Conservation (phyloP, 2,888 invertebrate species). For the Heliconius hortense region DNA sequence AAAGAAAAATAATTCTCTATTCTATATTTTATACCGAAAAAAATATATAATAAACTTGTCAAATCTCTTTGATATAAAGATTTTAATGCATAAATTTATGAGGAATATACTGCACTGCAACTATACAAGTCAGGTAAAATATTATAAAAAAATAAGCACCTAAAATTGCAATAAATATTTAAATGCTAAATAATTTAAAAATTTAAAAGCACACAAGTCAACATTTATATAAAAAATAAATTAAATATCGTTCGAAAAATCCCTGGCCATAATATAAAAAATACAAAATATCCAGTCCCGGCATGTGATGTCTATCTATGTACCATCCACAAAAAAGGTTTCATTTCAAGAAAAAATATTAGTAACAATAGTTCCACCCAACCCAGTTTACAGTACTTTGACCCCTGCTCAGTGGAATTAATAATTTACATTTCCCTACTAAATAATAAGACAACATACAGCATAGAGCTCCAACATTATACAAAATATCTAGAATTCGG, state of each 20-base stretch:
- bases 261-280: conserved; percentile 3
- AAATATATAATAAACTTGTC: background rate
- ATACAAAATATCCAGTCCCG: conserved; percentile 5
- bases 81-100: background rate
- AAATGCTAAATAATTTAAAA: conserved; percentile 31
- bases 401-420: too few species aligned
- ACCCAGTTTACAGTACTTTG: too few species aligned
- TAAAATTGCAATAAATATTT: conserved; percentile 44
- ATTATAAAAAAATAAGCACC: conserved; percentile 60
- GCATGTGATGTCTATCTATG: background rate
- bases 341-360: background rate
- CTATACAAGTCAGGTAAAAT: conserved; percentile 25
- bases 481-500: too few species aligned
- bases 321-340: background rate
- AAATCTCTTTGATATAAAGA: background rate
- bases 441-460: too few species aligned
- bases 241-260: background rate
- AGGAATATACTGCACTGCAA: conserved; percentile 7
- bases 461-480: too few species aligned
- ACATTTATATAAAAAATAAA: conserved; percentile 24
- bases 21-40: background rate
- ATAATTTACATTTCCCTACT: too few species aligned
- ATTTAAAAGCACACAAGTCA: conserved; percentile 28
- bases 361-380: too few species aligned
- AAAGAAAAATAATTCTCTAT: background rate